These are phyloP conservation scores for Sternotherus odoratus DNA, from an alignment of 2,797 vertebrate species.

Conservation along the genomic window DNA sequence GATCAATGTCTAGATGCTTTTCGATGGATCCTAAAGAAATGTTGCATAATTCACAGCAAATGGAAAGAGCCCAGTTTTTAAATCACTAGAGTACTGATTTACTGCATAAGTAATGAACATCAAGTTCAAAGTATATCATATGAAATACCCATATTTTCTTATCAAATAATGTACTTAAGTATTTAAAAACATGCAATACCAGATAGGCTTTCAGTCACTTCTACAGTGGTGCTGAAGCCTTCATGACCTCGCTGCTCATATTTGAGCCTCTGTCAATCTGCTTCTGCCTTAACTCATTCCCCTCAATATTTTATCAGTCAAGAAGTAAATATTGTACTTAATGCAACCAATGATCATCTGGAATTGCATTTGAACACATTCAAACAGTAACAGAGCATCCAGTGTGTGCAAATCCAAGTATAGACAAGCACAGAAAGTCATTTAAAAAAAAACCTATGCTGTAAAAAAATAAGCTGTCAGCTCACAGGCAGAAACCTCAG, in stretches of 20 bases:
- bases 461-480: background rate
- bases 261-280: background rate
- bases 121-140: background rate
- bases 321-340: background rate
- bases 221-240: background rate
- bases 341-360: background rate
- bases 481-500: background rate
- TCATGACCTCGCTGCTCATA: background rate
- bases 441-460: background rate
- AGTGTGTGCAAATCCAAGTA: background rate
- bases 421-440: background rate
- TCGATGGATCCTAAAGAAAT: background rate
- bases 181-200: background rate
- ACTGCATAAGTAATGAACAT: background rate
- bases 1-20: background rate
- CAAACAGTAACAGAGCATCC: background rate
- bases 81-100: background rate
- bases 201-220: background rate
- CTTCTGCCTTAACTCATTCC: background rate
- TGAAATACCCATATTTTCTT: background rate
- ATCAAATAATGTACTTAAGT: background rate
- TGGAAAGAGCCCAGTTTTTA: background rate
- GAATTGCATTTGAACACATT: background rate
- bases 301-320: background rate
- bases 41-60: background rate